phyloP scores from a whole-genome alignment of 2,888 invertebrate species.

The Stenolophus ochropezus region DNA sequence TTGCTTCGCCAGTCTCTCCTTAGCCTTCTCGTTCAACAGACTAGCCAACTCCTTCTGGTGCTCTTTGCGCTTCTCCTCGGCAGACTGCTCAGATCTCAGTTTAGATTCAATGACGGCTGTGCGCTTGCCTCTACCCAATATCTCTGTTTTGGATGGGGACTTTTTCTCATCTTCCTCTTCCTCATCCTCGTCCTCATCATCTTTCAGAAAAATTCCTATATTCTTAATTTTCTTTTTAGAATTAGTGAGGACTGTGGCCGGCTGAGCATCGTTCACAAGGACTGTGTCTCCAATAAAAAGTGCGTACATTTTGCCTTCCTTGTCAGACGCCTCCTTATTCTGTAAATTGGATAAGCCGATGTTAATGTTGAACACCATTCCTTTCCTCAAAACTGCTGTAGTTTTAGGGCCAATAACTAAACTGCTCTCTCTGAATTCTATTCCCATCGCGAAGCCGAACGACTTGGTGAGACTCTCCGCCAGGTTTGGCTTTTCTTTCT shows the following conservation, averaged over 20 bases:
- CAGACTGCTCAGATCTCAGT: constrained; percentile 93
- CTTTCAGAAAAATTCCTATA: constrained; percentile 95
- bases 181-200: constrained; percentile 89
- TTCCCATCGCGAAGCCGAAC: constrained; percentile 98
- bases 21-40: constrained; percentile 93
- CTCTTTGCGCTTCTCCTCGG: constrained; percentile 97
- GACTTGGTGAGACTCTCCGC: constrained; percentile 94
- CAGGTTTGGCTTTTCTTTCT: constrained; percentile 89
- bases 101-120: constrained; percentile 95
- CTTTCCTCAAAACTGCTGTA: constrained; percentile 85
- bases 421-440: constrained; percentile 97
- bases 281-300: constrained; percentile 98
- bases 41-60: constrained; percentile 97
- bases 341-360: constrained; percentile 91
- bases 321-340: constrained; percentile 88
- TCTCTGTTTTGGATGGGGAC: constrained; percentile 77
- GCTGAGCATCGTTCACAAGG: constrained; percentile 89
- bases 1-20: constrained; percentile 92
- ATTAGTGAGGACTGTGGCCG: constrained; percentile 90
- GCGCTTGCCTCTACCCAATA: constrained; percentile 86
- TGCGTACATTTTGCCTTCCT: constrained; percentile 93
- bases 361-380: constrained; percentile 97
- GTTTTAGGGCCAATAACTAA: constrained; percentile 95
- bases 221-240: constrained; percentile 97
- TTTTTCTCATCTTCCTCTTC: constrained; percentile 87